Base-by-base conservation (phyloP, 2,888 invertebrate species). In the Stictocephala bisonia region DNA sequence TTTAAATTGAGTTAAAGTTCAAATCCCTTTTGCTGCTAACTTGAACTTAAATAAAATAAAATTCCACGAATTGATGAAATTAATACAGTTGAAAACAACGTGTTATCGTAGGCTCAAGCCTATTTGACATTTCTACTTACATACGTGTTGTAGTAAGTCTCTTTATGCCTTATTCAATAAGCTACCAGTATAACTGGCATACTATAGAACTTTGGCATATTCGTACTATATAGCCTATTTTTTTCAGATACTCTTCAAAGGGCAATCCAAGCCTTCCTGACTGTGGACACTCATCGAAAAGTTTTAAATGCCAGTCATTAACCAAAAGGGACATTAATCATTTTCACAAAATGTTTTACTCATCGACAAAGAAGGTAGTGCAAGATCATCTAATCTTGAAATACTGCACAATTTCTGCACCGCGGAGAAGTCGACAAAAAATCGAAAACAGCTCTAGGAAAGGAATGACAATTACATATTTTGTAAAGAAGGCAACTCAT, bases 391-490 rank as follows among this genome's bases (percentile, higher is more conserved):
- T 35, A 35, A 35, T 35, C 35, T 22, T 53, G 24, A 53, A 53
- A 24, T 53, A 53, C 53, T 53, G 53, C 24, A 53, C 18, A 4
- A 24, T 53, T 53, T 20, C 53, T 20, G 20, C 18, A n/a, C 53
- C 53, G n/a, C 18, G 20, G 20, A 44, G 44, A 20, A 44, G 22
- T 24, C 53, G 53, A 20, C 20, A 18, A 18, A 18, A 53, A 24
- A 18, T 20, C n/a, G 53, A 53, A 53, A 24, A 53, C 53, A 53
- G 53, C 53, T 22, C 53, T 20, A 26, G 58, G 26, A 56, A 56
- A 56, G 24, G 26, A 13, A 44, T 44, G 44, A 44, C 44, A 18
- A 20, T 44, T 15, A 44, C 44, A 15, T 44, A 44, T 44, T 44
- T 9, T 15, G 20, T 44, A 44, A 44, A 44, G 20, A 44, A 44